These are phyloP conservation scores for Hyles euphorbiae DNA, from an alignment of 1,140 invertebrate genomes.

Conservation along the genomic window DNA sequence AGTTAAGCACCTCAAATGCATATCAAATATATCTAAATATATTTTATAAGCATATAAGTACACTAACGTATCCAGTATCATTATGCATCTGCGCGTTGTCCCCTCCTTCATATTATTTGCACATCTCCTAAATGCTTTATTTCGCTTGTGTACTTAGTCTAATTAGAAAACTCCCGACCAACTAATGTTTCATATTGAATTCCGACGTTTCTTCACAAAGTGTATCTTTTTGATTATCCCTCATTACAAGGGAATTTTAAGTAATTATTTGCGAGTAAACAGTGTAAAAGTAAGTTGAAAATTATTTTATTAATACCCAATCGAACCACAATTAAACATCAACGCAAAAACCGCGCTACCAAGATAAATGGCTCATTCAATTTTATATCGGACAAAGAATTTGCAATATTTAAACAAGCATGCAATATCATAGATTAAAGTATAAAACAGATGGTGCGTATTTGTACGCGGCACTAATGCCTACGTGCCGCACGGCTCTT, in stretches of 20 bases:
- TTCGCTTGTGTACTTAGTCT: conserved; percentile 68
- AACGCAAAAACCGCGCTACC: neutral
- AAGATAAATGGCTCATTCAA: neutral
- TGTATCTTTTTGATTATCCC: conserved; percentile 13
- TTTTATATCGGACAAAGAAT: too few species aligned
- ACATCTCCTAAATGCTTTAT: conserved; percentile 71
- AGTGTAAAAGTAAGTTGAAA: neutral
- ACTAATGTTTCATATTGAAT: conserved; percentile 66
- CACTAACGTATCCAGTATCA: conserved; percentile 22
- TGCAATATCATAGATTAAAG: neutral
- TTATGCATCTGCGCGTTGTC: conserved; percentile 28
- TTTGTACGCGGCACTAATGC: too few species aligned
- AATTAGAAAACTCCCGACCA: conserved; percentile 66
- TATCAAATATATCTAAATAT: too few species aligned
- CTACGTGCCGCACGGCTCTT: too few species aligned
- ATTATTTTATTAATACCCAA: conserved; percentile 1
- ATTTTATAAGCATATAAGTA: too few species aligned
- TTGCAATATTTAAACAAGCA: too few species aligned
- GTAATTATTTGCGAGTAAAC: neutral
- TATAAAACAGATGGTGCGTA: neutral
- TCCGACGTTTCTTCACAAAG: conserved; percentile 28
- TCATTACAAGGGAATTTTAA: neutral
- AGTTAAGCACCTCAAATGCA: too few species aligned
- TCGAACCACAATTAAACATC: neutral
- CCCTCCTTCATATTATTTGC: conserved; percentile 60